Base-by-base conservation (phyloP, 2,888 invertebrate species). In the Cephus sareptanus region DNA sequence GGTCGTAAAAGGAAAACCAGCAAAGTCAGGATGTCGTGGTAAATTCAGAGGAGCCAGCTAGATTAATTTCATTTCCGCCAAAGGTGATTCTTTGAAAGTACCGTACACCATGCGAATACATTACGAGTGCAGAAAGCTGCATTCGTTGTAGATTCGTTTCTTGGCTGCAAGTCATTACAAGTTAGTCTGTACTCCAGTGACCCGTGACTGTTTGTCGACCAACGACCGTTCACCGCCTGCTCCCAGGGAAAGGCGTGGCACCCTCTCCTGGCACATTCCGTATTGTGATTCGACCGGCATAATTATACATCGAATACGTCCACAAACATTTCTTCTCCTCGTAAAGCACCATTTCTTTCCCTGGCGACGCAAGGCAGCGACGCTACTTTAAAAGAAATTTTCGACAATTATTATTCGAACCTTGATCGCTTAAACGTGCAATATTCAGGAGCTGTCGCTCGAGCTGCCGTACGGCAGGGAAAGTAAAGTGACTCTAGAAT, bases 231-330 rank as follows among this genome's bases (percentile, higher is more conserved):
- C 89, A 90, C 90, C 86, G 84, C 34, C 83, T 82, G 81, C 81
- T 34, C 69, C 85, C 79, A 86, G 89, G 84, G 89, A 91, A 91
- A 91, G 90, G 90, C 89, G 90, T 90, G 91, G 90, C 87, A 84
- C 85, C 83, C 82, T 80, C 83, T 75, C 79, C 83, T 81, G 79
- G 84, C 83, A 83, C 89, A 89, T 90, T 90, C 89, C 88, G 81
- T 77, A 81, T 83, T 81, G 80, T 82, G 76, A 85, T 81, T 82
- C 81, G 79, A 81, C 76, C 80, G 81, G 79, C 81, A 79, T 77
- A 85, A 81, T 86, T 79, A 78, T 76, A 80, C 81, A 80, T 81
- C 82, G 56, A 56, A 23, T 78, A 77, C 78, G 79, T 79, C 23
- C 77, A 13, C 35, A 35, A 23, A 56, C 79, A 79, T 82, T 74